These are phyloP conservation scores for Campaea margaritaria DNA, from an alignment of 2,888 invertebrate genomes.

Conservation along the genomic window DNA sequence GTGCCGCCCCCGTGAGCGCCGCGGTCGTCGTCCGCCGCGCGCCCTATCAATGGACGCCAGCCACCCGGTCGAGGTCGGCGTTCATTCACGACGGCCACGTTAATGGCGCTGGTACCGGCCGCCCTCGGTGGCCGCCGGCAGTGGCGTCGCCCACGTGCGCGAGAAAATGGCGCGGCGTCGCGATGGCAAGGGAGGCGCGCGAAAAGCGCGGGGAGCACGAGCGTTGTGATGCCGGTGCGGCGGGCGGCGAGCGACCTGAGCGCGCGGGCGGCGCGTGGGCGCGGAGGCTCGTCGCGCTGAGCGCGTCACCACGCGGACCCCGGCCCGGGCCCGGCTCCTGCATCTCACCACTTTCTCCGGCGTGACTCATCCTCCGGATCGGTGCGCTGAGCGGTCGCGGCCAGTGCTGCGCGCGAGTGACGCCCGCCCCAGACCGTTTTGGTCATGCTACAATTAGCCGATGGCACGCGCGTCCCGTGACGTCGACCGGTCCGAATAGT, in stretches of 20 bases:
- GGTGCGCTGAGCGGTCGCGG: constrained; percentile 57
- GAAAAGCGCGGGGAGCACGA: constrained; percentile 80
- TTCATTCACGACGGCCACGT: constrained; percentile 83
- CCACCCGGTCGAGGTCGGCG: constrained; percentile 80
- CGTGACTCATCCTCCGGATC: constrained; percentile 76
- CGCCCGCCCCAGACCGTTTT: constrained; percentile 73
- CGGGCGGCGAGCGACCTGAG: constrained; percentile 59
- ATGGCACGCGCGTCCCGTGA: constrained; percentile 76
- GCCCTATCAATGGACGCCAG: constrained; percentile 79
- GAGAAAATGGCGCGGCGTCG: constrained; percentile 84
- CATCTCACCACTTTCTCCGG: constrained; percentile 57
- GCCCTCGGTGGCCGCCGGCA: constrained; percentile 67
- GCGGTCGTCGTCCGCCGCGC: constrained; percentile 78
- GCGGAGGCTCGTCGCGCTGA: constrained; percentile 74
- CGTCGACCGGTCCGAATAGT: constrained; percentile 73
- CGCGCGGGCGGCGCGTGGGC: constrained; percentile 72
- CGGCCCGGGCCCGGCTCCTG: constrained; percentile 44
- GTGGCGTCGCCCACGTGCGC: constrained; percentile 82
- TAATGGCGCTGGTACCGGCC: constrained; percentile 79
- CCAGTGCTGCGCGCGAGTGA: constrained; percentile 51
- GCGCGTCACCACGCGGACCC: constrained; percentile 50
- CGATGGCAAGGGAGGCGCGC: constrained; percentile 80
- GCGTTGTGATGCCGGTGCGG: constrained; percentile 67
- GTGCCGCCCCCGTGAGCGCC: constrained; percentile 76
- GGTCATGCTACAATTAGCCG: constrained; percentile 81